Evolutionary conservation across 2,797 vertebrate genomes (phyloP).

Genomic region (Gymnopithys bicolor): DNA sequence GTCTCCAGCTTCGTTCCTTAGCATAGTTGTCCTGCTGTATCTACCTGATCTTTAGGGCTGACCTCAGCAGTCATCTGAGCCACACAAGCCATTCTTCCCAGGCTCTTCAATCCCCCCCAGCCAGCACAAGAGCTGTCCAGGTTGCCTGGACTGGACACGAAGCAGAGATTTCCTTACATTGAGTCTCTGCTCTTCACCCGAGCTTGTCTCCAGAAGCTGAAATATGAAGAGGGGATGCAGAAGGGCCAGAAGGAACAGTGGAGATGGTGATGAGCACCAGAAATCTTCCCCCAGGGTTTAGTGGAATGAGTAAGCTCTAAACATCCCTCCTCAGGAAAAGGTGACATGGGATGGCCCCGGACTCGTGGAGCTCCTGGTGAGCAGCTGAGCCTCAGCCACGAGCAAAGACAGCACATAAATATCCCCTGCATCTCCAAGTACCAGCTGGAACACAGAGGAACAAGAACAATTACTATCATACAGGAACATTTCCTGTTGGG

Average conservation of each 20-base stretch:
- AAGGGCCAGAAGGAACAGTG: background rate
- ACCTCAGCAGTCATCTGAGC: background rate
- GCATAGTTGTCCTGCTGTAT: background rate
- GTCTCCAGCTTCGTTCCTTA: background rate
- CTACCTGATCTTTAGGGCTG: background rate
- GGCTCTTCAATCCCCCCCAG: background rate
- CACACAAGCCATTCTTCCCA: background rate
- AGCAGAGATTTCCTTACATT: background rate
- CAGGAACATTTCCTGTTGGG: constrained; percentile 5
- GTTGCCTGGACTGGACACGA: background rate
- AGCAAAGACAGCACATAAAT: background rate
- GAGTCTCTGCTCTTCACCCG: background rate
- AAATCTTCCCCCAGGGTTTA: background rate
- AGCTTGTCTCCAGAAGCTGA: background rate
- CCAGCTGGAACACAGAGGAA: background rate
- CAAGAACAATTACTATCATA: background rate
- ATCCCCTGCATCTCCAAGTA: background rate
- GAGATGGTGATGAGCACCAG: background rate
- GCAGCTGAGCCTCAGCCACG: background rate
- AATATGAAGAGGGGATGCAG: background rate
- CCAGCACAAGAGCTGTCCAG: background rate
- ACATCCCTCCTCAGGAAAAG: fast-evolving
- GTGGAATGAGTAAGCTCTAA: background rate
- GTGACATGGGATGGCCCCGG: fast-evolving
- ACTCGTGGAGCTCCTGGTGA: background rate